Evolutionary conservation across 1,140 invertebrate species (phyloP).

Genomic region (Leptonema lineaticorne): DNA sequence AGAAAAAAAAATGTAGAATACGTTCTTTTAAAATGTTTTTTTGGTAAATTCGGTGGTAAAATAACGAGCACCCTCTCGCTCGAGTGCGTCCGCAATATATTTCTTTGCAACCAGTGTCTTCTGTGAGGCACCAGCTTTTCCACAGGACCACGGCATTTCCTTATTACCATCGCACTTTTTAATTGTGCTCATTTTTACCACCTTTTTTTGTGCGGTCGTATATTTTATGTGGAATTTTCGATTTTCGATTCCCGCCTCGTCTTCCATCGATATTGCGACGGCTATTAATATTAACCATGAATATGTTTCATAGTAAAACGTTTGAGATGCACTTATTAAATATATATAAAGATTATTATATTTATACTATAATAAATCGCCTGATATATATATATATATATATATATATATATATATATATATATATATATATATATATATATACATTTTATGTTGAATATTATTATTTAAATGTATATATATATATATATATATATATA

Average conservation of each 20-base stretch:
- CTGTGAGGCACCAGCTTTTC: background rate
- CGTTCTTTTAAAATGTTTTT: conserved; percentile 23
- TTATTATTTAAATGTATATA: background rate
- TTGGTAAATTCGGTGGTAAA: conserved; percentile 29
- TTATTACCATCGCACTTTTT: conserved; percentile 28
- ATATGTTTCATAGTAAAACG: background rate
- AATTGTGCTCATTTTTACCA: conserved; percentile 26
- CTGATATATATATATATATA: too few relatives aligned
- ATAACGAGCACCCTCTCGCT: conserved; percentile 19
- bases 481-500: background rate
- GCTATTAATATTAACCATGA: background rate
- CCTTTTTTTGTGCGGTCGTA: background rate
- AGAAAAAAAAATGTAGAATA: conserved; percentile 18
- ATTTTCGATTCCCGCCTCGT: background rate
- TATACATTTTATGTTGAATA: conserved; percentile 21
- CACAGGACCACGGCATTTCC: conserved; percentile 1
- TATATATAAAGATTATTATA: too few relatives aligned
- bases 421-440: too few relatives aligned
- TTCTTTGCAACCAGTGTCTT: conserved; percentile 18
- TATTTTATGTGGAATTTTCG: background rate
- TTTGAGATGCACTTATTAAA: too few relatives aligned
- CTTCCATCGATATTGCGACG: background rate
- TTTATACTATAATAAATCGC: too few relatives aligned
- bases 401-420: too few relatives aligned
- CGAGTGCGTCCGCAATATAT: conserved; percentile 32